Evolutionary conservation across 1,140 invertebrate species (phyloP), one percentile per base, ranked within the genome.

Genomic region (Zaprionus capensis): DNA sequence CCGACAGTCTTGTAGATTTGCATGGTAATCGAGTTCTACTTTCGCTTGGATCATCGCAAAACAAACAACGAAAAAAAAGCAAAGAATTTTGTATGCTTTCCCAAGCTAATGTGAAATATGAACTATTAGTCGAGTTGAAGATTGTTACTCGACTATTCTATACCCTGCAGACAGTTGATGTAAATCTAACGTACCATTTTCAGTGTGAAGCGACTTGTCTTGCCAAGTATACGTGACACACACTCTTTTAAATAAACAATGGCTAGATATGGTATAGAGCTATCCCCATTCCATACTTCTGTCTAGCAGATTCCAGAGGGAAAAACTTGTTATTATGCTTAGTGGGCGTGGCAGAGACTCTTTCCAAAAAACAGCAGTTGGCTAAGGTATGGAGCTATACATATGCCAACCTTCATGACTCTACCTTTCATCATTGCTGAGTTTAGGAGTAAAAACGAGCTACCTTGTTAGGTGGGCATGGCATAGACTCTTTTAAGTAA

Each of bases 11-110:
- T 9, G 41, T 17, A 62, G 53, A 78, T 84, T 85, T 78, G 74
- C 78, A 77, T 74, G 65, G 69, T 76, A 65, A 78, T 76, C 74
- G 78, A 84, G 82, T 84, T 84, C 81, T 85, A 78, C 81, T 84
- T 84, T 84, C 74, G 81, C 81, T 68, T 51, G 77, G 46, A 24
- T 62, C 34, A 64, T 69, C 72, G 69, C 78, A 83, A 77, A 67
- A 68, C 4, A 24, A 24, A 24, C 17, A 22, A 20, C 28, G 6
- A 31, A 7, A 31, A 31, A 31, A 31, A 31, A 31, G 4, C 46
- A 73, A 62, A 81, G 41, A 46, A 46, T 46, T 46, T 17, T 11
- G n/a, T 46, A 17, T 11, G 41, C 41, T 46, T 46, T 46, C n/a
- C 41, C 41, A 46, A 46, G 41, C 41, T 46, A 17, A 17, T 46